Percentiles rank a stretch among this genome's conserved stretches.
These are phyloP conservation scores for Caenorhabditis angaria DNA, from an alignment of 2,888 invertebrate genomes.

Conservation along the genomic window DNA sequence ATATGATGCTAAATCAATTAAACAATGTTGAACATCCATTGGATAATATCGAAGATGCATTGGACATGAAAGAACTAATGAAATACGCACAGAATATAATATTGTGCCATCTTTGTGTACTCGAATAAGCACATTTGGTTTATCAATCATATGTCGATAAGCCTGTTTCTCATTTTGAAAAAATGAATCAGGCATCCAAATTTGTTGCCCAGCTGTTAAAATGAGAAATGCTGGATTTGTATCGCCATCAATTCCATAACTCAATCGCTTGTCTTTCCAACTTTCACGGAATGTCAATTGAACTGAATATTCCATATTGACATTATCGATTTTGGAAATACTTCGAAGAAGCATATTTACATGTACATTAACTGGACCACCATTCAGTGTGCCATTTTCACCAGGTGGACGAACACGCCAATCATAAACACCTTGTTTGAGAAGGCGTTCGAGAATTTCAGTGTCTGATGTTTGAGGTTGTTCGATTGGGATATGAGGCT, in stretches of 20 bases:
- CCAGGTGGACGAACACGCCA: slow-evolving; percentile 70
- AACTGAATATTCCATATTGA: slow-evolving; percentile 78
- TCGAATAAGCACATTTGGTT: slow-evolving; percentile 86
- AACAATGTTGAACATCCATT: slow-evolving; percentile 92
- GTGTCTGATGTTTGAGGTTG: slow-evolving; percentile 63
- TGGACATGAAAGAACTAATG: slow-evolving; percentile 91
- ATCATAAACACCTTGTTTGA: slow-evolving; percentile 65
- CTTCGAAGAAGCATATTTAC: slow-evolving; percentile 70
- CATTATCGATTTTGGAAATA: slow-evolving; percentile 72
- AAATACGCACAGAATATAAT: slow-evolving; percentile 79
- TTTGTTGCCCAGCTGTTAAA: slow-evolving; percentile 78
- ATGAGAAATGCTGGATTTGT: slow-evolving; percentile 74
- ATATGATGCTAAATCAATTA: slow-evolving; percentile 93
- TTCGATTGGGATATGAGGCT: slow-evolving; percentile 47
- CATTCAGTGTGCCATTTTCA: slow-evolving; percentile 47
- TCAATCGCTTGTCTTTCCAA: slow-evolving; percentile 87
- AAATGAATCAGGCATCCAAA: slow-evolving; percentile 97
- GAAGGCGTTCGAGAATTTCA: slow-evolving; percentile 64
- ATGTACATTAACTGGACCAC: slow-evolving; percentile 65
- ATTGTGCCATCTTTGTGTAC: slow-evolving; percentile 79
- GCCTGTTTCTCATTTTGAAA: slow-evolving; percentile 94
- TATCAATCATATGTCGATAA: slow-evolving; percentile 77
- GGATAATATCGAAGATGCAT: slow-evolving; percentile 89
- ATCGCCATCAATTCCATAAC: slow-evolving; percentile 73
- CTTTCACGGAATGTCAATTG: slow-evolving; percentile 96